Evolutionary conservation across 2,113 vertebrate species (phyloP).

Genomic region (Lophochroa leadbeateri): DNA sequence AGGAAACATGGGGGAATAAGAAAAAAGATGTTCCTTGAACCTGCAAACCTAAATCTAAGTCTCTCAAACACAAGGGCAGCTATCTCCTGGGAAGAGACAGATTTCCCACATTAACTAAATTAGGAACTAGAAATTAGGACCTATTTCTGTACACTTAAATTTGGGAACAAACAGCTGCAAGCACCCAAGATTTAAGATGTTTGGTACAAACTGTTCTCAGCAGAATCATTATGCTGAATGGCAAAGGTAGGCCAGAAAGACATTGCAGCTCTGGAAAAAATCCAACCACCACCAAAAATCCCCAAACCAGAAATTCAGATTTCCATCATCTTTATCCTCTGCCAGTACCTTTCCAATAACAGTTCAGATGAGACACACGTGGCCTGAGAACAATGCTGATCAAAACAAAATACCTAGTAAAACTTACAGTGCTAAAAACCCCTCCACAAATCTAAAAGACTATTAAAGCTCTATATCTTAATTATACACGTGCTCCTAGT

Average conservation of each 20-base stretch:
- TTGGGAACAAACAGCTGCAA: background rate
- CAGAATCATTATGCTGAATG: background rate
- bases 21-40: background rate
- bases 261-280: background rate
- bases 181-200: background rate
- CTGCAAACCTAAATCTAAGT: background rate
- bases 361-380: rapidly evolving
- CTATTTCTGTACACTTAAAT: background rate
- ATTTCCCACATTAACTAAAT: background rate
- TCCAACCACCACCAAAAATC: rapidly evolving
- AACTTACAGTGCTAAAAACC: background rate
- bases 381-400: background rate
- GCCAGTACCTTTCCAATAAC: background rate
- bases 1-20: background rate
- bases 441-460: background rate
- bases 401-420: background rate
- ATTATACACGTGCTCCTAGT: background rate
- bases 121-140: background rate
- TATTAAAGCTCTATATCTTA: background rate
- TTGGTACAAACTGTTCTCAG: background rate
- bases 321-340: background rate
- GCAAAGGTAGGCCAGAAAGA: background rate
- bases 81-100: background rate
- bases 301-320: background rate
- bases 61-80: background rate